Base-by-base conservation (phyloP, 1,140 invertebrate genomes). In the Oryctes rhinoceros region DNA sequence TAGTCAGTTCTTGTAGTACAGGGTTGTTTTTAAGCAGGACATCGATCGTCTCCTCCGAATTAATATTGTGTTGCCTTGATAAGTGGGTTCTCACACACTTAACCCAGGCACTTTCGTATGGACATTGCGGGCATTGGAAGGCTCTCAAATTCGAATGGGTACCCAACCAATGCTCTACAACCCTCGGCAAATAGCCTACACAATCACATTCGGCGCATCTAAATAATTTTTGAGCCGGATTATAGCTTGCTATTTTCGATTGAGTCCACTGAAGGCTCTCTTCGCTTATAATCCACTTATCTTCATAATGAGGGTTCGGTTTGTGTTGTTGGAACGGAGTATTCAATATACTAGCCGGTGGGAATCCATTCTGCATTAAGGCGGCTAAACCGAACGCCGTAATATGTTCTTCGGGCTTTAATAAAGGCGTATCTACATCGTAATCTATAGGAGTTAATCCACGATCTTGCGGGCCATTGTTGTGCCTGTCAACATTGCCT, bases 131-230 rank as follows among this genome's bases (percentile, higher is more conserved):
- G 88, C 93, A 92, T 86, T 93, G 89, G 89, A 94, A 94, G 59
- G 93, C 93, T 80, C 93, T 89, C 39, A 94, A 88, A 87, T 93
- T 92, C 15, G 93, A 94, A 87, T 96, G 95, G 7, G 94, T 92
- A 47, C 94, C 94, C 39, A 96, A 89, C 91, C 95, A 96, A 86
- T 96, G 95, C 84, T 96, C 95, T 0, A 94, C 94, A 4, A 96
- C 91, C 79, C 95, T 90, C 13, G 94, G 93, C 35, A 95, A 89
- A 81, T 95, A 94, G 4, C 93, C 93, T 67, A 95, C 93, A 85
- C 94, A 93, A 83, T 95, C 94, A 85, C 95, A 94, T 83, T 94
- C 93, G 6, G 92, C 90, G 87, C 94, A 94, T 83, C 92, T 91
- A 88, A 94, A 94, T 59, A 94, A 89, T 78, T 93, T 92, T 86